Evolutionary conservation across 1,140 invertebrate genomes (phyloP).

Genomic region (Leptonema lineaticorne): DNA sequence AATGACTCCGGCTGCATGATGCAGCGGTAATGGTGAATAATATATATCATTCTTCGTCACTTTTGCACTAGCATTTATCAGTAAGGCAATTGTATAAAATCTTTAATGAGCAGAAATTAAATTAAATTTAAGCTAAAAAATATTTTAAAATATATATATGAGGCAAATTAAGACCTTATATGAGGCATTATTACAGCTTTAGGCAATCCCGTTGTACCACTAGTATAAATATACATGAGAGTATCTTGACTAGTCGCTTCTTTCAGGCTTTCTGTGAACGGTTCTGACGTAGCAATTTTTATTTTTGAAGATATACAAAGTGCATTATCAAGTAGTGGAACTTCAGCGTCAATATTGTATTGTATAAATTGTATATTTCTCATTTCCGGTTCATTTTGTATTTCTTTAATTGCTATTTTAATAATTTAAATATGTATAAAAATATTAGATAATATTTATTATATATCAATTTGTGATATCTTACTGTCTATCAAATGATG

Average conservation of each 20-base stretch:
- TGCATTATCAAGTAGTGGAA: constrained; percentile 51
- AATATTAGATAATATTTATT: constrained; percentile 23
- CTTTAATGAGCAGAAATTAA: no score
- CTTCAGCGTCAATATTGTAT: constrained; percentile 52
- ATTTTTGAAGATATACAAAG: constrained; percentile 55
- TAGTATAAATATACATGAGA: constrained; percentile 86
- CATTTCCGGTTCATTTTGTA: constrained; percentile 53
- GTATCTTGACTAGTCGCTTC: constrained; percentile 57
- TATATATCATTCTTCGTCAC: constrained; percentile 65
- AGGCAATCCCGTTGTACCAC: constrained; percentile 91
- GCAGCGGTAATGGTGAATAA: constrained; percentile 89
- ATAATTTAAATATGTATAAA: neutral
- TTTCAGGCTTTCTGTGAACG: constrained; percentile 17
- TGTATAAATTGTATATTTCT: constrained; percentile 59
- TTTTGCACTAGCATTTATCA: neutral
- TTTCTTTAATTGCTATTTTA: constrained; percentile 55
- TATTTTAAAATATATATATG: neutral
- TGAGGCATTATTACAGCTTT: constrained; percentile 91
- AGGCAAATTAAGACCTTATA: constrained; percentile 59
- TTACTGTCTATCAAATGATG: constrained; percentile 65
- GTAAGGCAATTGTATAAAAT: no score
- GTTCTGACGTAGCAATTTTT: constrained; percentile 30
- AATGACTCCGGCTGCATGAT: constrained; percentile 84
- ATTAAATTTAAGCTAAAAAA: neutral
- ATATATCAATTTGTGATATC: constrained; percentile 7